Evolutionary conservation across 1,140 invertebrate species (phyloP).

Genomic region (Formica exsecta): DNA sequence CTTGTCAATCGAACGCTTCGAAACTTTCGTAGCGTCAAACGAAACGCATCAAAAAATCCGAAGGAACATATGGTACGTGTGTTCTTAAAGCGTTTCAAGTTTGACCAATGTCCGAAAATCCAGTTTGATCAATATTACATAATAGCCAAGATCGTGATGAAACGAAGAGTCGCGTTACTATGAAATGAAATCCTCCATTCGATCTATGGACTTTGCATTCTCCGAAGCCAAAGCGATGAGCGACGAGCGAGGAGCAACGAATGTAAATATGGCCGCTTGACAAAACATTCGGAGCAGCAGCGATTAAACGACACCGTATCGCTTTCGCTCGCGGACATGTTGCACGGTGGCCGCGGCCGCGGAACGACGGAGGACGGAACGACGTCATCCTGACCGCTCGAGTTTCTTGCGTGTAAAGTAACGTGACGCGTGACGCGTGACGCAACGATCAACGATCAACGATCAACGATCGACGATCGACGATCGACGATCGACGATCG

Average conservation of each 20-base stretch:
- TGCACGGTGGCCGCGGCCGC: not conserved
- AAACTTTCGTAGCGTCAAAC: too few species aligned
- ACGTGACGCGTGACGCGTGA: not conserved
- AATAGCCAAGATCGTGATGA: not conserved
- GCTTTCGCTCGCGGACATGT: slow-evolving; percentile 56
- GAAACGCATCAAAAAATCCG: too few species aligned
- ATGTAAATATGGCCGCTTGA: slow-evolving; percentile 71
- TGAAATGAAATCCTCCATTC: not conserved
- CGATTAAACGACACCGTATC: slow-evolving; percentile 66
- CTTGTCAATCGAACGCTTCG: too few species aligned
- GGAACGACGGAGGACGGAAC: not conserved
- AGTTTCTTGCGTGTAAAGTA: not conserved
- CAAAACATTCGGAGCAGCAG: slow-evolving; percentile 74
- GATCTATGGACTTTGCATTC: not conserved
- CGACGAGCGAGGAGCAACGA: not conserved
- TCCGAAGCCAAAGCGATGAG: not conserved
- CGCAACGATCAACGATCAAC: not conserved
- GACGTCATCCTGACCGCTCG: slow-evolving; percentile 36
- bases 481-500: too few species aligned
- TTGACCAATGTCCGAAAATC: not conserved
- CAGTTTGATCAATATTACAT: not conserved
- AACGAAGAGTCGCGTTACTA: not conserved
- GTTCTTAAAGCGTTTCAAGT: too few species aligned
- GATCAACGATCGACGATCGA: too few species aligned
- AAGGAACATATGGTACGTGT: too few species aligned